phyloP scores from a whole-genome alignment of 1,140 invertebrate genomes.

The Whitmania pigra region DNA sequence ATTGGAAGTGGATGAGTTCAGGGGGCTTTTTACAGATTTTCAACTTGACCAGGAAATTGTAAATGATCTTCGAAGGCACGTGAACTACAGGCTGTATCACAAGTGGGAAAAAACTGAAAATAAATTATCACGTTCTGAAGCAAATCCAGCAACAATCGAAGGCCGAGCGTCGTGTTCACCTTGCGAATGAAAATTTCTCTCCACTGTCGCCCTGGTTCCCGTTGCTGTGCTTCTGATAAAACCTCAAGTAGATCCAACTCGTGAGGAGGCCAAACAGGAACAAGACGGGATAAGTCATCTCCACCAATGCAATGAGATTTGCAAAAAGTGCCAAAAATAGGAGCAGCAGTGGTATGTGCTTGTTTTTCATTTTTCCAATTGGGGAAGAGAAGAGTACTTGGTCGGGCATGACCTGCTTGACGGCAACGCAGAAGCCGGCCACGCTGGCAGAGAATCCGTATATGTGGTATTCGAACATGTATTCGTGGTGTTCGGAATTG shows the following conservation, averaged over 20 bases:
- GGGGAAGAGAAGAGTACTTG: constrained; percentile 73
- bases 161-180: constrained; percentile 48
- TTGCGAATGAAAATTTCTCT: constrained; percentile 90
- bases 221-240: constrained; percentile 87
- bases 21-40: constrained; percentile 64
- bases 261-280: constrained; percentile 77
- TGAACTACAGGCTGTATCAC: constrained; percentile 79
- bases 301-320: constrained; percentile 67
- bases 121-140: constrained; percentile 26
- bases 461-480: constrained; percentile 79
- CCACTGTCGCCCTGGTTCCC: constrained; percentile 82
- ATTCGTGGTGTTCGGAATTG: constrained; percentile 68
- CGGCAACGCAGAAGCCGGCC: constrained; percentile 68
- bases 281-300: constrained; percentile 89
- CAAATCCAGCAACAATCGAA: background rate
- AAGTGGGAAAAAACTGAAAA: constrained; percentile 81
- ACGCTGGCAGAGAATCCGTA: constrained; percentile 55
- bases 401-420: constrained; percentile 95
- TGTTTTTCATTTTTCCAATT: constrained; percentile 68
- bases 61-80: constrained; percentile 70
- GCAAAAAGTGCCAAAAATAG: constrained; percentile 63
- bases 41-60: constrained; percentile 65
- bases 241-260: constrained; percentile 85
- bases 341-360: constrained; percentile 71
- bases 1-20: constrained; percentile 55